These are phyloP conservation scores for Venustaconcha ellipsiformis DNA, from an alignment of 1,140 invertebrate species.

Conservation along the genomic window DNA sequence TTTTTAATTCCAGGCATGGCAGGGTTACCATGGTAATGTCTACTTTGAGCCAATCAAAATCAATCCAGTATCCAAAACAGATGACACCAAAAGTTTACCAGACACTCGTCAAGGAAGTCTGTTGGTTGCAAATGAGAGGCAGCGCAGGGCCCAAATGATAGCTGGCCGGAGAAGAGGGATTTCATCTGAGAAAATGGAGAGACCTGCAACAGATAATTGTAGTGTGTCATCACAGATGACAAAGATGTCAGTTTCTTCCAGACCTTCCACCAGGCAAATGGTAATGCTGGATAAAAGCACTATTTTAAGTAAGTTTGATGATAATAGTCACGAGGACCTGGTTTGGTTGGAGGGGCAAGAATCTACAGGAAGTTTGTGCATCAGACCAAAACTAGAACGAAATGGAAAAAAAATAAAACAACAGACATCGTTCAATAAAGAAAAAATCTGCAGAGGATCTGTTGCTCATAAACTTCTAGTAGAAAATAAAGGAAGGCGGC, in stretches of 20 bases:
- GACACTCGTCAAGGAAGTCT: not conserved
- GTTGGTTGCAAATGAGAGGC: not conserved
- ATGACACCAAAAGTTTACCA: not conserved
- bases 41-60: constrained; percentile 65
- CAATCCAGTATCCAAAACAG: constrained; percentile 11
- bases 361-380: constrained; percentile 54
- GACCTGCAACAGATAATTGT: constrained; percentile 14
- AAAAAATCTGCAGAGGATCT: constrained; percentile 59
- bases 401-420: constrained; percentile 21
- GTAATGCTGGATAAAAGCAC: constrained; percentile 53
- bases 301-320: constrained; percentile 46
- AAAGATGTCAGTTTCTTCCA: constrained; percentile 19
- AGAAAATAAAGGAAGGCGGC: constrained; percentile 28
- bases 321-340: constrained; percentile 49
- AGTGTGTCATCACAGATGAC: constrained; percentile 34
- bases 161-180: constrained; percentile 4
- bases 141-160: not conserved
- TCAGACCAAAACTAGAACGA: constrained; percentile 33
- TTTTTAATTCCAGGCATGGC: constrained; percentile 58
- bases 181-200: constrained; percentile 25
- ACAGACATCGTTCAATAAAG: constrained; percentile 42
- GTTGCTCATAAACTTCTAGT: constrained; percentile 49
- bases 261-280: constrained; percentile 39
- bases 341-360: constrained; percentile 47
- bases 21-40: constrained; percentile 66